Percentiles rank a stretch among this genome's conserved stretches.
phyloP scores from a whole-genome alignment of 1,140 invertebrate species.

The Tenebrio molitor region DNA sequence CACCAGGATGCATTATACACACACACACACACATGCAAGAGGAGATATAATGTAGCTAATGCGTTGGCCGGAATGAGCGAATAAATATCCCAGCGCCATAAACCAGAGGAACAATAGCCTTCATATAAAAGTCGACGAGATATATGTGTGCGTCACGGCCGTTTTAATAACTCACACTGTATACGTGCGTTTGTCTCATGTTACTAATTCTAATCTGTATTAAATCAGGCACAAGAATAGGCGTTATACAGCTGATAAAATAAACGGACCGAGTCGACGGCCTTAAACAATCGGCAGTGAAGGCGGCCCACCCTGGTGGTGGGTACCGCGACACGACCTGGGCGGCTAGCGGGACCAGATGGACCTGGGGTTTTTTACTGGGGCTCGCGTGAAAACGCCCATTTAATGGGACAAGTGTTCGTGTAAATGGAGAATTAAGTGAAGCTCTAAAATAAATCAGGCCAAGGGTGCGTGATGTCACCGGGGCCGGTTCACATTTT shows the following conservation, averaged over 20 bases:
- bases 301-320: constrained; percentile 28
- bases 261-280: constrained; percentile 33
- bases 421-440: constrained; percentile 8
- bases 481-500: no score
- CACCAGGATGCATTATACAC: constrained; percentile 13
- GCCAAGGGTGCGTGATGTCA: neutral
- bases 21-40: no score
- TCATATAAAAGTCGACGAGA: constrained; percentile 45
- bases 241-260: constrained; percentile 39
- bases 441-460: neutral
- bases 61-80: constrained; percentile 47
- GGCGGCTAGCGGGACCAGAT: neutral
- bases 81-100: constrained; percentile 46
- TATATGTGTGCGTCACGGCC: constrained; percentile 40
- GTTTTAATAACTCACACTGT: constrained; percentile 40
- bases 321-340: neutral
- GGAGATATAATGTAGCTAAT: constrained; percentile 48
- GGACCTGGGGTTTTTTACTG: neutral
- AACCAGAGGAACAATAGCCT: constrained; percentile 45
- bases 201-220: constrained; percentile 46
- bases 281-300: constrained; percentile 25
- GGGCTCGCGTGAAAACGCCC: neutral
- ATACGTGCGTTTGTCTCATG: constrained; percentile 35
- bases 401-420: constrained; percentile 1
- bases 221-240: constrained; percentile 35